Evolutionary conservation across 1,140 invertebrate species (phyloP).

Genomic region (Drosophila teissieri): DNA sequence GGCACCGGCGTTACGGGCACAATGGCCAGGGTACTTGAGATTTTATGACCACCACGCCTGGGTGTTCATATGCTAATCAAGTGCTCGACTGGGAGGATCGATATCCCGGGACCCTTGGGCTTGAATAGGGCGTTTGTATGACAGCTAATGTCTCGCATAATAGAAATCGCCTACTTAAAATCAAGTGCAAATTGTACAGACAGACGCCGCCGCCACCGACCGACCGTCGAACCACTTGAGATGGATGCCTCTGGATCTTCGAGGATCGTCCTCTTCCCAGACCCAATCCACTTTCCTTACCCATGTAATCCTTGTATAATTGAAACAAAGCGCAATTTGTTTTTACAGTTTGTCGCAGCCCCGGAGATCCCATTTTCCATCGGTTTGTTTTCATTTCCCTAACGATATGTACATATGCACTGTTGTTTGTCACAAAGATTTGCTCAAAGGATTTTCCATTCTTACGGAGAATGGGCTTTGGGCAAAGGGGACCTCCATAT

Average conservation of each 20-base stretch:
- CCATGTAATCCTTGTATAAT: conserved; percentile 80
- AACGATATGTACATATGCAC: conserved; percentile 45
- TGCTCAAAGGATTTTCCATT: conserved; percentile 71
- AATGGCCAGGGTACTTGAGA: conserved; percentile 73
- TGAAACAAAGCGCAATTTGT: conserved; percentile 82
- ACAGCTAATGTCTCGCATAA: conserved; percentile 83
- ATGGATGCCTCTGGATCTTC: conserved; percentile 7
- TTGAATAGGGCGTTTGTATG: conserved; percentile 81
- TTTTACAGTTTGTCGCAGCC: conserved; percentile 83
- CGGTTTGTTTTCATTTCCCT: conserved; percentile 77
- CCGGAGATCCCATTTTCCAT: conserved; percentile 71
- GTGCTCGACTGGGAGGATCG: conserved; percentile 49
- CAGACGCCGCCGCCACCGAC: conserved; percentile 28
- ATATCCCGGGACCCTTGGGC: conserved; percentile 53
- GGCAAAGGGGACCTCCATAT: conserved; percentile 53
- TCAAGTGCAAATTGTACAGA: conserved; percentile 79
- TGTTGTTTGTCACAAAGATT: conserved; percentile 66
- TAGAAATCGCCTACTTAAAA: conserved; percentile 83
- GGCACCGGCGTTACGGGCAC: conserved; percentile 71
- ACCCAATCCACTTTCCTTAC: conserved; percentile 9
- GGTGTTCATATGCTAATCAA: conserved; percentile 74
- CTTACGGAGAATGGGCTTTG: conserved; percentile 1
- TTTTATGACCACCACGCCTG: conserved; percentile 57
- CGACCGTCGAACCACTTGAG: conserved; percentile 58
- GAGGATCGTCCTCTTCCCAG: conserved; percentile 8